Evolutionary conservation across 2,888 invertebrate genomes (phyloP).

Genomic region (Caenorhabditis uteleia): DNA sequence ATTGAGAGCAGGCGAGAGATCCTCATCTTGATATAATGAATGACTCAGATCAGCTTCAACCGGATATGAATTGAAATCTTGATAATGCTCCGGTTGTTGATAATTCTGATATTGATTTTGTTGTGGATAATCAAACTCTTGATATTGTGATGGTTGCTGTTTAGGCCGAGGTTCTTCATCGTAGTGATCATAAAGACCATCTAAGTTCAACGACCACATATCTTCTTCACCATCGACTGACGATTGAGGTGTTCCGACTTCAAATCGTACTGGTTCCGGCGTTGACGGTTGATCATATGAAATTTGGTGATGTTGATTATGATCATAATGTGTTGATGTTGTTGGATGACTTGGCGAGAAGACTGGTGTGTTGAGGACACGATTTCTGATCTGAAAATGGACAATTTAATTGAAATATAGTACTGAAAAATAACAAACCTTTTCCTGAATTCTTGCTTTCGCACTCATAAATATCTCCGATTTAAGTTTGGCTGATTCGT

Average conservation of each 20-base stretch:
- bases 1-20: too few relatives aligned
- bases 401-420: slow-evolving; percentile 16
- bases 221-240: not conserved
- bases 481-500: too few relatives aligned
- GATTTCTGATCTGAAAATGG: slow-evolving; percentile 7
- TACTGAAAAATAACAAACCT: not conserved
- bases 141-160: too few relatives aligned
- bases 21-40: too few relatives aligned
- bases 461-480: too few relatives aligned
- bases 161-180: too few relatives aligned
- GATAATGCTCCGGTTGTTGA: too few relatives aligned
- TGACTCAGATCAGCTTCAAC: not conserved
- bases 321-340: slow-evolving; percentile 1
- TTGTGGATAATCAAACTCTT: too few relatives aligned
- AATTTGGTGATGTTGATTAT: not conserved
- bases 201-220: slow-evolving; percentile 19
- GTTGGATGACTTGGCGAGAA: slow-evolving; percentile 1
- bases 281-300: not conserved
- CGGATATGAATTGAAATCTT: too few relatives aligned
- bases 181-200: slow-evolving; percentile 25
- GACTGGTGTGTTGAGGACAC: slow-evolving; percentile 7
- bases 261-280: slow-evolving; percentile 6
- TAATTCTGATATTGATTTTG: too few relatives aligned
- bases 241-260: slow-evolving; percentile 8
- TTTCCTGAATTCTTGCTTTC: too few relatives aligned